A percentile compares a stretch with the other conserved stretches of the same genome.
phyloP scores from a whole-genome alignment of 2,113 vertebrate species.

The Leucopsar rothschildi region DNA sequence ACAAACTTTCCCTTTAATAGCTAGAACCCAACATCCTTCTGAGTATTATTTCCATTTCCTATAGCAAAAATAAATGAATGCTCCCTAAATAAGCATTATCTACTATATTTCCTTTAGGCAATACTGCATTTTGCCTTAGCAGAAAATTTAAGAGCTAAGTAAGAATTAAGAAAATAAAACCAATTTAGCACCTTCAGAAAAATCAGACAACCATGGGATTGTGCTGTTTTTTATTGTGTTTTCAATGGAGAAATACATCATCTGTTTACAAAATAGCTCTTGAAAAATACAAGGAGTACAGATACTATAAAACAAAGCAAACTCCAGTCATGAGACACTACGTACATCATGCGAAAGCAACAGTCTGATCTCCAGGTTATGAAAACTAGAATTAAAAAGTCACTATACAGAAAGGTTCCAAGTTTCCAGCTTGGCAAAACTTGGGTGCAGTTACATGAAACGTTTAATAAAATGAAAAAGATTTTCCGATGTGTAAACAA shows the following conservation, averaged over 20 bases:
- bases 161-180: background rate
- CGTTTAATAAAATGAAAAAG: slow-evolving; percentile 77
- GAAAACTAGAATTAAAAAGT: slow-evolving; percentile 85
- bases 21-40: background rate
- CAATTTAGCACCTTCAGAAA: slow-evolving; percentile 41
- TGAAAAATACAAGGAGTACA: slow-evolving; percentile 90
- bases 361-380: slow-evolving; percentile 84
- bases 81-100: background rate
- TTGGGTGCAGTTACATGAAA: slow-evolving; percentile 82
- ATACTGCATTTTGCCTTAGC: background rate
- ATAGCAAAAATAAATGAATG: background rate
- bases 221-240: slow-evolving; percentile 86
- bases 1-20: background rate
- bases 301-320: slow-evolving; percentile 89
- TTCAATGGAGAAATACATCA: slow-evolving; percentile 90
- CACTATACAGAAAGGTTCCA: slow-evolving; percentile 82
- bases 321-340: slow-evolving; percentile 86
- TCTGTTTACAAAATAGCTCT: slow-evolving; percentile 90
- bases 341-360: slow-evolving; percentile 87
- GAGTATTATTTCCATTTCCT: background rate
- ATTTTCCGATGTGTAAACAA: slow-evolving; percentile 78
- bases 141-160: background rate
- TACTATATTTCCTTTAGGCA: background rate
- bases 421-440: slow-evolving; percentile 80
- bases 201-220: slow-evolving; percentile 71